Base-by-base conservation (phyloP, 2,888 invertebrate genomes). In the Eucera pruinosa region DNA sequence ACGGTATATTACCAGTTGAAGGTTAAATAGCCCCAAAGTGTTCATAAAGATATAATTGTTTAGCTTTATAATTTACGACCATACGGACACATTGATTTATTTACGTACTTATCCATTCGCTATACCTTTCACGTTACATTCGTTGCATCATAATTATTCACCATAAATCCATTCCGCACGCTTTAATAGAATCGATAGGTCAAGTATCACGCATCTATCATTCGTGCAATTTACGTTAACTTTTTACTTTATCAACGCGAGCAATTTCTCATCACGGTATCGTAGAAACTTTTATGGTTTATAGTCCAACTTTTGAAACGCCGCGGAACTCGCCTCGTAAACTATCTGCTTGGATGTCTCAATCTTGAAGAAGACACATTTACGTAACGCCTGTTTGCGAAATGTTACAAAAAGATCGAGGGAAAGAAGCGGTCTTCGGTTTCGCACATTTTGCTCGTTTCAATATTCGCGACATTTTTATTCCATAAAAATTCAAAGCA, bases 331-430 rank as follows among this genome's bases (percentile, higher is more conserved):
- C n/a, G n/a, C n/a, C n/a, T n/a, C n/a, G n/a, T n/a, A n/a, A 80
- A 64, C 13, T 61, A 47, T 50, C n/a, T 41, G n/a, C n/a, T n/a
- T n/a, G n/a, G n/a, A n/a, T 57, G 39, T 41, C 47, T 60, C 66
- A 77, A 66, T 77, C 70, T 81, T 25, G 39, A 25, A n/a, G 47
- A 39, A 64, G 61, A 18, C 43, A 60, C 20, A 67, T 67, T 58
- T 11, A 5, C 41, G 41, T 15, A 5, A 15, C 41, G n/a, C n/a
- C 2, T 18, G 9, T 45, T 39, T 13, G 11, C 45, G 27, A 39
- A 36, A 36, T 45, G 41, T 39, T 30, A n/a, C n/a, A 43, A 43
- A n/a, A n/a, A 43, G 4, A 43, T n/a, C 2, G 18, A 43, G 4
- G 9, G 18, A 43, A n/a, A 41, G n/a, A 1, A 36, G 36, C 2